Base-by-base conservation (phyloP, 2,888 invertebrate species). In the Ectemnius lituratus region DNA sequence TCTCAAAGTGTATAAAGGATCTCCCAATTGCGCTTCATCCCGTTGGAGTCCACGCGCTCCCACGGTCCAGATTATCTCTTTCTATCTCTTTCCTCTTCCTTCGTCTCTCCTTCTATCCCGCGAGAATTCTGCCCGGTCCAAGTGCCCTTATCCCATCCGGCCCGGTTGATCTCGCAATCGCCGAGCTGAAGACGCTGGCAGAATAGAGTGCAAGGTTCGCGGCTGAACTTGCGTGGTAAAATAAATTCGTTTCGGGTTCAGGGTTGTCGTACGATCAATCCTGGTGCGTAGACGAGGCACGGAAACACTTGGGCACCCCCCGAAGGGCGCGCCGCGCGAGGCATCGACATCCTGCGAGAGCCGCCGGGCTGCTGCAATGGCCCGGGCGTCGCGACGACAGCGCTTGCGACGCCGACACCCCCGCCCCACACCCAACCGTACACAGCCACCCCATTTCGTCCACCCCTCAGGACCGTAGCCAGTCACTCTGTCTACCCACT, bases 331-430 rank as follows among this genome's bases (percentile, higher is more conserved):
- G 82, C 81, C 81, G 84, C 86, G 83, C 87, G 85, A 84, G 77
- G 85, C 89, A 87, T 86, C 88, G 89, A 88, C 89, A 88, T 89
- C 87, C 87, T 86, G 86, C 85, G 84, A 82, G 81, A 72, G 75
- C 71, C 80, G 86, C 86, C 87, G 87, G 86, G 87, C 87, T 83
- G 85, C 88, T 85, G 87, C 87, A 88, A 88, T 89, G 88, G 87
- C 89, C 90, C 90, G 90, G 90, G 90, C 88, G 87, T 85, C 81
- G 86, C 88, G 87, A 87, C 87, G 84, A 84, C 86, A 85, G 86
- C 88, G 86, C 88, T 86, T 82, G 80, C 77, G 75, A 78, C 80
- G 80, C 81, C 83, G 81, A 71, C 75, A 75, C 72, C 81, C 75
- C 70, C 67, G 72, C 75, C 72, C 80, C 75, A 68, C 67, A 72